Conservation (phyloP, 92 coral and sea anemone genomes). For the Bergia puertoricense region DNA sequence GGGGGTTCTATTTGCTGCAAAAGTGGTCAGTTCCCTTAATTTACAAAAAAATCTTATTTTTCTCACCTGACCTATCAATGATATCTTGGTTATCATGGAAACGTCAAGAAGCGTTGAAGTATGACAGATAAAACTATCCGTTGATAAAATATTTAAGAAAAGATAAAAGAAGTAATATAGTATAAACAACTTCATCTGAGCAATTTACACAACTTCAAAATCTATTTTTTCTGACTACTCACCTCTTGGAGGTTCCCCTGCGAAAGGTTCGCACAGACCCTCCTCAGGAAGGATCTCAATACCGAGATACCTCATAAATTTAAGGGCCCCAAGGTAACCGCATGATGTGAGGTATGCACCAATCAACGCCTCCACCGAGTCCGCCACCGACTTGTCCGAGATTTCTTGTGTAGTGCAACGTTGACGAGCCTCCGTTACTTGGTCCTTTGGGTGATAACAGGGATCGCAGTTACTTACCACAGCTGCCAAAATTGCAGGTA, state of each 20-base stretch:
- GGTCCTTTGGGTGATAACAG: not conserved
- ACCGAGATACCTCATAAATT: constrained; percentile 81
- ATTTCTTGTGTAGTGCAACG: constrained; percentile 66
- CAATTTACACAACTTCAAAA: not conserved
- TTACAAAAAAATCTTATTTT: too few relatives aligned
- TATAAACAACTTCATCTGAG: not conserved
- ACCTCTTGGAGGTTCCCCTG: constrained; percentile 18
- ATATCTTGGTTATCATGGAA: too few relatives aligned
- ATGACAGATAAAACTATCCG: too few relatives aligned
- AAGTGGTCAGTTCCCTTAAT: too few relatives aligned
- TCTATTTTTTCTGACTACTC: not conserved
- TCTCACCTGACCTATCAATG: too few relatives aligned
- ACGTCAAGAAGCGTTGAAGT: too few relatives aligned
- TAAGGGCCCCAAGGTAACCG: constrained; percentile 87
- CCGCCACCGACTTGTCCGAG: constrained; percentile 93
- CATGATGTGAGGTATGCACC: constrained; percentile 89
- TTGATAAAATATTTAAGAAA: too few relatives aligned
- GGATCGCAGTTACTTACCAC: not conserved
- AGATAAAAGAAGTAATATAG: not conserved
- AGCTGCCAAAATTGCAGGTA: too few relatives aligned
- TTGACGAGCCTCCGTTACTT: constrained; percentile 30
- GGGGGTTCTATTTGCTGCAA: too few relatives aligned
- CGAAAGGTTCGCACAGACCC: not conserved
- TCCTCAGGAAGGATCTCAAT: constrained; percentile 71
- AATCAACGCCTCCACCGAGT: constrained; percentile 91